Evolutionary conservation across 2,797 vertebrate genomes (phyloP).

Genomic region (Melanotaenia nigrans): DNA sequence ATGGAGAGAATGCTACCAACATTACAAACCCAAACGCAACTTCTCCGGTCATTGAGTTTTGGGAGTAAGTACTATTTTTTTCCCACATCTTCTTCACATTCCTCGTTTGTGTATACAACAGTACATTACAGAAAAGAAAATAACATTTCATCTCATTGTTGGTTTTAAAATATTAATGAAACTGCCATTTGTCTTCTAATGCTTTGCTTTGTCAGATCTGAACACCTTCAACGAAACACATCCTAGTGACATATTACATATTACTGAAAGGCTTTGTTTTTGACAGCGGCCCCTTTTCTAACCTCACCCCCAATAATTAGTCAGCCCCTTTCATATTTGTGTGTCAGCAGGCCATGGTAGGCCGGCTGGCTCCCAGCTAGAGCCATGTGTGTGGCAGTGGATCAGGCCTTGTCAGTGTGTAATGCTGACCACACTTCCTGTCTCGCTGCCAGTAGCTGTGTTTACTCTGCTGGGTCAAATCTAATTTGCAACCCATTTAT

Average conservation of each 20-base stretch:
- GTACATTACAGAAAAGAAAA: conserved; percentile 7
- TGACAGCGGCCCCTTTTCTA: conserved; percentile 41
- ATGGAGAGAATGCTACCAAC: conserved; percentile 94
- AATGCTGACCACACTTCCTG: conserved; percentile 76
- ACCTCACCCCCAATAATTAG: conserved; percentile 81
- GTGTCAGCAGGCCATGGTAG: conserved; percentile 77
- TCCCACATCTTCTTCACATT: not conserved
- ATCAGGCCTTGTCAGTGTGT: conserved; percentile 75
- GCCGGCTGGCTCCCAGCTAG: conserved; percentile 83
- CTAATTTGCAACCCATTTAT: conserved; percentile 3
- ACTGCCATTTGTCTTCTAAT: conserved; percentile 9
- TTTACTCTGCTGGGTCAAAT: conserved; percentile 54
- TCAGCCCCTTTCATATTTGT: conserved; percentile 80
- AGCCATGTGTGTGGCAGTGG: conserved; percentile 78
- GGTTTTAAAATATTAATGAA: conserved; percentile 19
- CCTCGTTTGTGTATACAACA: not conserved
- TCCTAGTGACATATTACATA: conserved; percentile 7
- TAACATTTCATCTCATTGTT: conserved; percentile 1
- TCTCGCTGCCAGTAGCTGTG: conserved; percentile 72
- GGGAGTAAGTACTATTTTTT: conserved; percentile 93
- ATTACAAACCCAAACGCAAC: conserved; percentile 91
- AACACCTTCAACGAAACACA: conserved; percentile 1
- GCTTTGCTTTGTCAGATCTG: conserved; percentile 2
- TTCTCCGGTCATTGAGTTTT: conserved; percentile 98
- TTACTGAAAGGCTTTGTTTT: conserved; percentile 31